These are phyloP conservation scores for Allobates femoralis DNA, from an alignment of 2,797 vertebrate genomes.

Conservation along the genomic window DNA sequence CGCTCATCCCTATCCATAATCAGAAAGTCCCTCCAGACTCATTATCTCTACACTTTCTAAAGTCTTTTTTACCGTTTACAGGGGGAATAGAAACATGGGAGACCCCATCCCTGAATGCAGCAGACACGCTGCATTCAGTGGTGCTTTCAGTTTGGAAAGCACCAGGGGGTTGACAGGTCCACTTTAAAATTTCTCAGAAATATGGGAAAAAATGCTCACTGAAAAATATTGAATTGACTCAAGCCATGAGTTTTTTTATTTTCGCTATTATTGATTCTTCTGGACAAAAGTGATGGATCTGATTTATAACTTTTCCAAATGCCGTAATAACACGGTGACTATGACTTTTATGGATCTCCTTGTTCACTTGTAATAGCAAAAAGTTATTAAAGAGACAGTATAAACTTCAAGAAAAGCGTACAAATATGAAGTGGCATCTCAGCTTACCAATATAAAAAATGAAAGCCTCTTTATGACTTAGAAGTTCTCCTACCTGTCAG, in stretches of 20 bases:
- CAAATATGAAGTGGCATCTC: slow-evolving; percentile 38
- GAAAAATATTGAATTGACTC: not conserved
- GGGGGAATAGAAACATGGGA: too few relatives aligned
- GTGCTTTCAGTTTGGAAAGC: too few relatives aligned
- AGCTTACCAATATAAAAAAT: slow-evolving; percentile 28
- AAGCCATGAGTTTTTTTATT: not conserved
- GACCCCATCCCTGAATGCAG: too few relatives aligned
- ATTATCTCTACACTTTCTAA: too few relatives aligned
- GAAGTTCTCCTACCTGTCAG: slow-evolving; percentile 49
- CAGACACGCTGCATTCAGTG: too few relatives aligned
- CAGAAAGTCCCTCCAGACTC: too few relatives aligned
- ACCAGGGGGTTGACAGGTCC: too few relatives aligned
- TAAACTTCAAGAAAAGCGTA: slow-evolving; percentile 22
- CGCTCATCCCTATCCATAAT: too few relatives aligned
- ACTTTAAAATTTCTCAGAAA: too few relatives aligned
- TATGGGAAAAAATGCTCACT: too few relatives aligned
- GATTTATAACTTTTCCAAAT: not conserved
- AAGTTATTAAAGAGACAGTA: slow-evolving; percentile 33
- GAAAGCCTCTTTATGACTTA: slow-evolving; percentile 37
- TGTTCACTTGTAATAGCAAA: not conserved
- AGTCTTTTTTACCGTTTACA: too few relatives aligned
- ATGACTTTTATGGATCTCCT: not conserved
- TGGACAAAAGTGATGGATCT: not conserved
- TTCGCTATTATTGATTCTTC: not conserved
- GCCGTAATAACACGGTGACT: not conserved